Evolutionary conservation across 2,113 vertebrate species (phyloP).

Genomic region (Chaenocephalus aceratus): DNA sequence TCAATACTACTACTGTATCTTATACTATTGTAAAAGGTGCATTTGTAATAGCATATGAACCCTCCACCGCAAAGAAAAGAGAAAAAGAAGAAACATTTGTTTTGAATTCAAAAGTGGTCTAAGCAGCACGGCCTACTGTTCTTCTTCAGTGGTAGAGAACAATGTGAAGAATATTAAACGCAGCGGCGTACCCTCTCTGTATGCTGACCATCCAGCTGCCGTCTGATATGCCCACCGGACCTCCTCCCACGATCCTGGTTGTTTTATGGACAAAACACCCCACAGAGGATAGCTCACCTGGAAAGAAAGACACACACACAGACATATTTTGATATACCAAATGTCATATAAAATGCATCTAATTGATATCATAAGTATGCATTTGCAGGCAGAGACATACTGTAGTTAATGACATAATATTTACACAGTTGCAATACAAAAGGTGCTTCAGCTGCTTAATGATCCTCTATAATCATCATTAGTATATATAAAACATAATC

Average conservation of each 20-base stretch:
- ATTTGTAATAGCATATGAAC: slow-evolving; percentile 1
- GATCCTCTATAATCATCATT: slow-evolving; percentile 39
- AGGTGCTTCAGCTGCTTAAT: slow-evolving; percentile 37
- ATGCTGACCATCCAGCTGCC: slow-evolving; percentile 98
- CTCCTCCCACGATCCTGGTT: slow-evolving; percentile 93
- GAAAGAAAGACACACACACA: slow-evolving; percentile 28
- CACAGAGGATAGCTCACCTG: slow-evolving; percentile 72
- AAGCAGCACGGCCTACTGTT: slow-evolving; percentile 16
- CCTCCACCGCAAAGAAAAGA: not conserved
- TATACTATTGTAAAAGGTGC: not conserved
- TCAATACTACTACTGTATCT: not conserved
- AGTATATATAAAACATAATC: slow-evolving; percentile 38
- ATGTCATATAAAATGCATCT: not conserved
- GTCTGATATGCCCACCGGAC: slow-evolving; percentile 88
- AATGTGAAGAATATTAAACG: slow-evolving; percentile 32
- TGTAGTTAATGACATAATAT: slow-evolving; percentile 33
- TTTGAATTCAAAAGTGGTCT: slow-evolving; percentile 12
- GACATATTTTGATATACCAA: not conserved
- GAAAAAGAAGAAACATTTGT: not conserved
- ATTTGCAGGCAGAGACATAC: not conserved
- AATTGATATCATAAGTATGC: not conserved
- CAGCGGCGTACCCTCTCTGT: slow-evolving; percentile 90
- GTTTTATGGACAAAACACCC: slow-evolving; percentile 82
- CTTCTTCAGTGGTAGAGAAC: slow-evolving; percentile 15
- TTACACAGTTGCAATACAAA: slow-evolving; percentile 17